These are phyloP conservation scores for Thamnaconus septentrionalis DNA, from an alignment of 2,113 vertebrate genomes.

Conservation along the genomic window DNA sequence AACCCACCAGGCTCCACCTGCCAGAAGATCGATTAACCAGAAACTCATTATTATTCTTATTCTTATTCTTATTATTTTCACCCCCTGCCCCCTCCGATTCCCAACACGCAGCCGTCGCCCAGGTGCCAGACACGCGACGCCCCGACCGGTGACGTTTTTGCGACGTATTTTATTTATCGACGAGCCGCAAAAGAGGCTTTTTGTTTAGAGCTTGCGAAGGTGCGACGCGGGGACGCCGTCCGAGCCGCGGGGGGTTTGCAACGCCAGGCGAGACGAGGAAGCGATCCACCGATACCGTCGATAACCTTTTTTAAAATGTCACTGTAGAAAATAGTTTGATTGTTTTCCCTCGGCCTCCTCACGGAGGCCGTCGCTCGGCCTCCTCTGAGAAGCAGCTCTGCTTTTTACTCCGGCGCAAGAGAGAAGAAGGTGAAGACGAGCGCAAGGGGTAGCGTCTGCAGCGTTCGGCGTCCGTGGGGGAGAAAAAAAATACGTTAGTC, in stretches of 20 bases:
- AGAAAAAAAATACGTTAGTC: slow-evolving; percentile 14
- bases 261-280: too few species aligned
- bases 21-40: too few species aligned
- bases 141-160: slow-evolving; percentile 28
- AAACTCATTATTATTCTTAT: slow-evolving; percentile 1
- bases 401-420: slow-evolving; percentile 10
- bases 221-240: not conserved
- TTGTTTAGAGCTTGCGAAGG: slow-evolving; percentile 25
- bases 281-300: slow-evolving; percentile 22
- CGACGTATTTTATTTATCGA: slow-evolving; percentile 39
- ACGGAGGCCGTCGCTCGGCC: not conserved
- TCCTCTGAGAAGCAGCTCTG: slow-evolving; percentile 11
- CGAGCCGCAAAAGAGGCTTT: slow-evolving; percentile 9
- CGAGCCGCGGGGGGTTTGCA: not conserved
- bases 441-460: slow-evolving; percentile 8
- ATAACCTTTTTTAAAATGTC: slow-evolving; percentile 15
- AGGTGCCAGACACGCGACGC: slow-evolving; percentile 1
- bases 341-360: slow-evolving; percentile 3
- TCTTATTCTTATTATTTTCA: too few species aligned
- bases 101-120: slow-evolving; percentile 22
- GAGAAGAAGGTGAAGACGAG: slow-evolving; percentile 16
- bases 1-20: too few species aligned
- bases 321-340: slow-evolving; percentile 1
- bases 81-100: too few species aligned
- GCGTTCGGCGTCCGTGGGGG: not conserved